Evolutionary conservation across 2,888 invertebrate genomes (phyloP).

Genomic region (Pollenia angustigena): DNA sequence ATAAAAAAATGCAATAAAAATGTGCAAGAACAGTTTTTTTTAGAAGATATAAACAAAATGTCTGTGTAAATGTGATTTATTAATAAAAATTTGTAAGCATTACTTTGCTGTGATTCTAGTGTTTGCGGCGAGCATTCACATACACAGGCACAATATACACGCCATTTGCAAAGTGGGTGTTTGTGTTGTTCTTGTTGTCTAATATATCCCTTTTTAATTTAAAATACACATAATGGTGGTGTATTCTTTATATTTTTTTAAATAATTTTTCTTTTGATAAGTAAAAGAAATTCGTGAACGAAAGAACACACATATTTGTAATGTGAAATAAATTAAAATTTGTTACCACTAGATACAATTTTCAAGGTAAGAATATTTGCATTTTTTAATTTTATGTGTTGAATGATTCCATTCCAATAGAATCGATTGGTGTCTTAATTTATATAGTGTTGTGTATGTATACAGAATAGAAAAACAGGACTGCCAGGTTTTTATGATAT

Average conservation of each 20-base stretch:
- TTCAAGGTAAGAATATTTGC: slow-evolving; percentile 35
- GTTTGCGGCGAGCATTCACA: slow-evolving; percentile 60
- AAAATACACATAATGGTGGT: slow-evolving; percentile 44
- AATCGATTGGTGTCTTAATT: slow-evolving; percentile 55
- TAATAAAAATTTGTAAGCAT: slow-evolving; percentile 44
- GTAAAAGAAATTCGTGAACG: background rate
- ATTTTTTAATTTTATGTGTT: slow-evolving; percentile 6
- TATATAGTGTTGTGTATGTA: slow-evolving; percentile 72
- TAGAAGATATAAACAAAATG: slow-evolving; percentile 2
- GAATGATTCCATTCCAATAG: slow-evolving; percentile 57
- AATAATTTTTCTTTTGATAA: slow-evolving; percentile 17
- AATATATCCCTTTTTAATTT: slow-evolving; percentile 55
- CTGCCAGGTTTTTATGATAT: slow-evolving; percentile 33
- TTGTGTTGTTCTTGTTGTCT: slow-evolving; percentile 55
- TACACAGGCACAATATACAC: slow-evolving; percentile 57
- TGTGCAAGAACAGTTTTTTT: slow-evolving; percentile 16
- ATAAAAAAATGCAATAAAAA: slow-evolving; percentile 37
- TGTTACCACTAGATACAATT: background rate
- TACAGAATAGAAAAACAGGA: slow-evolving; percentile 31
- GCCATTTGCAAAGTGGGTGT: slow-evolving; percentile 73
- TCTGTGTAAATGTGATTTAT: slow-evolving; percentile 49
- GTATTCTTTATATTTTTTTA: slow-evolving; percentile 52
- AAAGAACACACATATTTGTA: slow-evolving; percentile 1
- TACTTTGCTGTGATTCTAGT: slow-evolving; percentile 51
- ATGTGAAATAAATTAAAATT: background rate